Base-by-base conservation (phyloP, 2,888 invertebrate species). In the Plagiodera versicolora region DNA sequence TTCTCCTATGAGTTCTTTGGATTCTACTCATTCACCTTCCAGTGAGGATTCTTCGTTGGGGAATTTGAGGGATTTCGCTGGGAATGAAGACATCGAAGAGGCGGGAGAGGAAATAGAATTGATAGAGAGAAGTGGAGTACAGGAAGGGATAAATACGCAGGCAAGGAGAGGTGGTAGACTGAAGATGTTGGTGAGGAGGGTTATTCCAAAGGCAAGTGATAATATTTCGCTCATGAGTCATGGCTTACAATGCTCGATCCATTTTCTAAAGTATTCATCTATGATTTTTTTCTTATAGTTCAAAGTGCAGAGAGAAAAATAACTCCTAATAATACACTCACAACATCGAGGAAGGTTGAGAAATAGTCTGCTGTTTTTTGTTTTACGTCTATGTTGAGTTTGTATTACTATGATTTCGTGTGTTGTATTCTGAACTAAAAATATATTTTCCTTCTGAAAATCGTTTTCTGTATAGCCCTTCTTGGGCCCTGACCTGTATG, bases 151-250 rank as follows among this genome's bases (percentile, higher is more conserved):
- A 6, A 4, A 11, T 28, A 44, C 46, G 35, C 46, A 55, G 11
- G 49, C 46, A 45, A 35, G 17, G 16, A 54, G 48, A 20, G 52
- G 54, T n/a, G 24, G 46, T 14, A 61, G 46, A 16, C 45, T 65
- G 9, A 57, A 55, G 17, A 60, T 53, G 48, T 61, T 65, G 17
- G 11, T 65, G n/a, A 60, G 19, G 20, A 63, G 58, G 58, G 48
- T 62, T 8, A 58, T 62, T 14, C 61, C 64, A 14, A 64, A 64
- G 64, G 64, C 61, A 61, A n/a, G n/a, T n/a, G n/a, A n/a, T n/a
- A n/a, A n/a, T n/a, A n/a, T n/a, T n/a, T n/a, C n/a, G n/a, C n/a
- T n/a, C n/a, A n/a, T n/a, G n/a, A n/a, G n/a, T n/a, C n/a, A n/a
- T n/a, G n/a, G n/a, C n/a, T n/a, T n/a, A n/a, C n/a, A n/a, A n/a